A percentile compares a stretch with the other conserved stretches of the same genome.
Evolutionary conservation across 1,140 invertebrate species (phyloP).

Genomic region (Berghia stephanieae): DNA sequence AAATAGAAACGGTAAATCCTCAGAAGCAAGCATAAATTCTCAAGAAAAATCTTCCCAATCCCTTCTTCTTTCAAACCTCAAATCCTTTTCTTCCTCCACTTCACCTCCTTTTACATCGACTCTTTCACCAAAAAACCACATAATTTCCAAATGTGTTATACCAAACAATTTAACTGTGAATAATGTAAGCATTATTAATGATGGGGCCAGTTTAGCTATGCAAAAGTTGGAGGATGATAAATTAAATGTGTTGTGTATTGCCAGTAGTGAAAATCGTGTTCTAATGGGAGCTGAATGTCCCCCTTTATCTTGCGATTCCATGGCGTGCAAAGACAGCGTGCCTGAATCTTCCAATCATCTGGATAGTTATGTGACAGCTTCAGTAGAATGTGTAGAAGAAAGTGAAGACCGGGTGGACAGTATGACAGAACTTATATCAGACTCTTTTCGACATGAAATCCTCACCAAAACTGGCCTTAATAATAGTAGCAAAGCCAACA

Average conservation of each 20-base stretch:
- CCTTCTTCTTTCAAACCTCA: too few relatives aligned
- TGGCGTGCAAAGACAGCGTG: neutral
- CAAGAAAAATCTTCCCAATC: too few relatives aligned
- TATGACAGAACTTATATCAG: slow-evolving; percentile 38
- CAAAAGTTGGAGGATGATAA: slow-evolving; percentile 26
- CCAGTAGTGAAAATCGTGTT: slow-evolving; percentile 5
- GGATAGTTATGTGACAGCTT: slow-evolving; percentile 8
- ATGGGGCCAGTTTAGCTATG: slow-evolving; percentile 23
- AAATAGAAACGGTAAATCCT: too few relatives aligned
- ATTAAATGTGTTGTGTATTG: neutral
- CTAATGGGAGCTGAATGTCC: neutral
- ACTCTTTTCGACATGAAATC: slow-evolving; percentile 32
- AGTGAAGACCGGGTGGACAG: slow-evolving; percentile 34
- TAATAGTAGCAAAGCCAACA: neutral
- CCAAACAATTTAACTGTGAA: too few relatives aligned
- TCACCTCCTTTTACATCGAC: too few relatives aligned
- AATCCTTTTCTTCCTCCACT: too few relatives aligned
- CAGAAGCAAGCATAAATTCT: too few relatives aligned
- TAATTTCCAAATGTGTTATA: too few relatives aligned
- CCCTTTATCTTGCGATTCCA: neutral
- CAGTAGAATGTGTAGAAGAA: slow-evolving; percentile 31
- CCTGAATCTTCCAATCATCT: slow-evolving; percentile 10
- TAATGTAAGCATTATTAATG: too few relatives aligned
- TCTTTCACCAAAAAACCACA: too few relatives aligned
- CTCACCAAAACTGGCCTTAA: slow-evolving; percentile 32